Evolutionary conservation across 2,888 invertebrate genomes (phyloP), one percentile per base, ranked within the genome.

Genomic region (Netelia virgata): DNA sequence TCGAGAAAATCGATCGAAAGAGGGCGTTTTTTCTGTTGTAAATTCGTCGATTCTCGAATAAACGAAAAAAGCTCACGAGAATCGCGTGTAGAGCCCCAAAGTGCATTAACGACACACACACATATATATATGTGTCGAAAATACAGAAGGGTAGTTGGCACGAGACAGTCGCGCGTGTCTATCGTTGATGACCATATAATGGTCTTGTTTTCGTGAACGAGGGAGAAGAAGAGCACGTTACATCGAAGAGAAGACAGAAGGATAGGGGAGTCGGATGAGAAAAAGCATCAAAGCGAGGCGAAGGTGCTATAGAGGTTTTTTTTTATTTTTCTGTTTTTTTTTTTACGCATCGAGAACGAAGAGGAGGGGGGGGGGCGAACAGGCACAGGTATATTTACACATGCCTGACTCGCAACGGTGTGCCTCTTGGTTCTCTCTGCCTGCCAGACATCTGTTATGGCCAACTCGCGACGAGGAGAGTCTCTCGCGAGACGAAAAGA

Each of bases 131-230:
- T 50, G 23, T 20, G 36, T n/a, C 16, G n/a, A 70, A 36, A 36
- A 36, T 36, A 36, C 36, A 36, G 36, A 36, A 6, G 36, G 36
- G 36, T 36, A 6, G 5, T 36, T 36, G 36, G 36, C 36, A 36
- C 36, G 36, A 36, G 36, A 6, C 36, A 36, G 5, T 36, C 36
- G 36, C 36, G 36, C 36, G 36, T 36, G 36, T 36, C 36, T 36
- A 36, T 36, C 69, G 53, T 59, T 90, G 90, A 91, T 89, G 92
- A 90, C 89, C 87, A 88, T 91, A 89, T 91, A 91, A 92, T 92
- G 87, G 81, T 66, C 73, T 43, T 73, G 9, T 36, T 18, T 14
- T 1, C 14, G 53, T n/a, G 11, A 18, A 36, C n/a, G 41, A 20
- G 18, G 28, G 63, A 23, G 68, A 61, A 23, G 68, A 61, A 18